These are phyloP conservation scores for Dipus sagitta DNA, from an alignment of 2,797 vertebrate species.

Conservation along the genomic window DNA sequence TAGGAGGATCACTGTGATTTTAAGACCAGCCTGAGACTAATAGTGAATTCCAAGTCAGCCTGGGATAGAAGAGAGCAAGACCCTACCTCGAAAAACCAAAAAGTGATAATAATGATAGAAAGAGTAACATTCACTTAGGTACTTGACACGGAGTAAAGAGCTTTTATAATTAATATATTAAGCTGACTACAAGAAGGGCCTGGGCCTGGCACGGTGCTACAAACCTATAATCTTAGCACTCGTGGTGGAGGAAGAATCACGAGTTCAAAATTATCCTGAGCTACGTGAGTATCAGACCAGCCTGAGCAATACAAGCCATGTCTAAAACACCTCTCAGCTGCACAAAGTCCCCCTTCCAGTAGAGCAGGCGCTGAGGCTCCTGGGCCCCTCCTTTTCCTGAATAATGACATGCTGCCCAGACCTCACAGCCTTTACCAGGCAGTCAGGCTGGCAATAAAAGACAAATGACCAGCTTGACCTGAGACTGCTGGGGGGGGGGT, in stretches of 20 bases:
- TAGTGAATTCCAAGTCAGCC: no score
- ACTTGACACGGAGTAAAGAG: neutral
- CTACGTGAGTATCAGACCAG: neutral
- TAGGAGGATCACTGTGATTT: no score
- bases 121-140: no score
- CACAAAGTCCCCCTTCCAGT: neutral
- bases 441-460: neutral
- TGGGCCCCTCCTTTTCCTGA: neutral
- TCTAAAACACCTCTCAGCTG: neutral
- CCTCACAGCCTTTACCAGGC: neutral
- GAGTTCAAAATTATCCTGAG: neutral
- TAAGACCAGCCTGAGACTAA: no score
- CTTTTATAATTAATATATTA: constrained; percentile 21
- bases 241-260: neutral
- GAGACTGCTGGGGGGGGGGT: neutral
- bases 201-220: neutral
- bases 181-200: neutral
- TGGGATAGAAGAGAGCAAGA: no score
- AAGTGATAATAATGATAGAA: no score
- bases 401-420: neutral
- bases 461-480: neutral
- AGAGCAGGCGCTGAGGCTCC: neutral
- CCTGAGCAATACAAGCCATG: neutral
- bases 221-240: neutral
- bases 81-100: no score